Percentiles rank a stretch among this genome's conserved stretches.
phyloP scores from a whole-genome alignment of 2,888 invertebrate species.

The Epicampocera succincta region DNA sequence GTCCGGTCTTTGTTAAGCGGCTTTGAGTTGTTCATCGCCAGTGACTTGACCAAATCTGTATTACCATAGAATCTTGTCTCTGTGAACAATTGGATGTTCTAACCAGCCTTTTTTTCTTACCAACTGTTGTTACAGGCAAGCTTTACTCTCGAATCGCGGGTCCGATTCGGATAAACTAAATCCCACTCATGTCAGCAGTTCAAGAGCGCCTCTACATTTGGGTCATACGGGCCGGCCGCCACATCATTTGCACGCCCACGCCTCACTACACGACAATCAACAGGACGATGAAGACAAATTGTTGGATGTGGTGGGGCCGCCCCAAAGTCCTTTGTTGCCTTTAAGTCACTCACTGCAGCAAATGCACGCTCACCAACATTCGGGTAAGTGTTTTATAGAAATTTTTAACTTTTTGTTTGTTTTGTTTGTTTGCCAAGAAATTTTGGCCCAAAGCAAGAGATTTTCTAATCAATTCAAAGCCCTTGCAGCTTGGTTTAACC shows the following conservation, averaged over 20 bases:
- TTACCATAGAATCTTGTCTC: constrained; percentile 46
- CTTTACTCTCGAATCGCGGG: constrained; percentile 82
- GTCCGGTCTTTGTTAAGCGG: constrained; percentile 42
- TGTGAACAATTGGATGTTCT: constrained; percentile 79
- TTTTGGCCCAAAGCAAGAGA: constrained; percentile 36
- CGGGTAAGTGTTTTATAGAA: constrained; percentile 78
- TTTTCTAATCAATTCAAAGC: constrained; percentile 78
- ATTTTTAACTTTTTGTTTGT: background rate
- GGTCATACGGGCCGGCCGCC: constrained; percentile 81
- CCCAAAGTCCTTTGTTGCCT: constrained; percentile 89
- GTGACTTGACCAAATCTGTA: constrained; percentile 32
- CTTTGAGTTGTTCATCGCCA: constrained; percentile 30
- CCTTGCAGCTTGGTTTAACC: constrained; percentile 86
- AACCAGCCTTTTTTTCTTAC: constrained; percentile 77
- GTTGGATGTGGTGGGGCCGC: constrained; percentile 93
- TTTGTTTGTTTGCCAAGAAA: background rate
- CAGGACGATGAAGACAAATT: constrained; percentile 92
- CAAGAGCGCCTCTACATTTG: constrained; percentile 80
- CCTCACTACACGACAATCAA: constrained; percentile 81
- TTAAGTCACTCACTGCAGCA: constrained; percentile 82
- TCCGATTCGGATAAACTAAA: constrained; percentile 82
- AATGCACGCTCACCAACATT: constrained; percentile 82
- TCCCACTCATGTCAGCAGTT: constrained; percentile 84
- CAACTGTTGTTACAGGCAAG: constrained; percentile 87
- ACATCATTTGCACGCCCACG: constrained; percentile 76